Evolutionary conservation across 2,113 vertebrate species (phyloP), one percentile per base, ranked within the genome.

Genomic region (Prinia subflava): DNA sequence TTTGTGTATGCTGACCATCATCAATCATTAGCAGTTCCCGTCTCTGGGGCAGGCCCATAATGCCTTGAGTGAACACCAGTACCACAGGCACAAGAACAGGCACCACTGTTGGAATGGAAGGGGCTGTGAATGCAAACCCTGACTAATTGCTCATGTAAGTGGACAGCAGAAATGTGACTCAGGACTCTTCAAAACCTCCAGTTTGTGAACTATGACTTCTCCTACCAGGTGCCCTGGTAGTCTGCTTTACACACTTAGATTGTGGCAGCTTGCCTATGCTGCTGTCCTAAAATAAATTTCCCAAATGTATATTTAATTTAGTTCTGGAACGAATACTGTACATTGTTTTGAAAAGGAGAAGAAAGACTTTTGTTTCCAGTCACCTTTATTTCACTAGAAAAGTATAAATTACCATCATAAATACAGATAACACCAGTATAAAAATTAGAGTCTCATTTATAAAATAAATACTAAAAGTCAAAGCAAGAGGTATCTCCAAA

Each of bases 351-450:
- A 65, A 79, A 80, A 83, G 4, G 5, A 63, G 50, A 92, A 67
- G 4, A 28, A 65, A 87, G 25, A 53, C 18, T 42, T 68, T 16
- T 67, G 83, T 96, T 96, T 90, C 96, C 97, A 98, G 77, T 97
- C 96, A 98, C 97, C 97, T 98, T 98, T 98, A 98, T 98, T 98
- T 98, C 56, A 76, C 86, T 95, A 98, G 53, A 97, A 98, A 98
- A 98, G 94, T 95, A 98, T 97, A 98, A 98, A 98, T 98, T 97
- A 98, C 76, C 64, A 70, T 89, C 50, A 98, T 96, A 98, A 98
- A 98, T 98, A 98, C 95, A 98, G 79, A 90, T 94, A 97, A 90
- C 89, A 96, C 62, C 93, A 96, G 86, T 96, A 98, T 96, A 98
- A 98, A 98, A 98, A 97, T 94, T 97, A 98, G 92, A 96, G 79